A percentile compares a stretch with the other conserved stretches of the same genome.
Evolutionary conservation across 2,113 vertebrate species (phyloP).

Genomic region (Pterocles burchelli): DNA sequence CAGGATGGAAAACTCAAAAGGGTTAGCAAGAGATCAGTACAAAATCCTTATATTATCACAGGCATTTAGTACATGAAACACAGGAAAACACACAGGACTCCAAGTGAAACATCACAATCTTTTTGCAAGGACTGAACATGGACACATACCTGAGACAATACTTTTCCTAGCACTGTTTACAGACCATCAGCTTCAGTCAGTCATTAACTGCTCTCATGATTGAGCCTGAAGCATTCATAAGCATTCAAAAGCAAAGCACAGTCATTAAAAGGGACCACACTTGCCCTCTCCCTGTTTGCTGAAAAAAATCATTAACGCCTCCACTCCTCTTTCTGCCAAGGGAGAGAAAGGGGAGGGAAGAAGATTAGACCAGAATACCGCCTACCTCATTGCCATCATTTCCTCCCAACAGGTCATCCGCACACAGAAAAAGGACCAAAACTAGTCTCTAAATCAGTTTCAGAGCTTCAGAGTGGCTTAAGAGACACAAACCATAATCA

Average conservation of each 20-base stretch:
- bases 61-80: background rate
- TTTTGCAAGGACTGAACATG: background rate
- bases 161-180: background rate
- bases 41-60: background rate
- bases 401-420: background rate
- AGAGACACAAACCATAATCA: background rate
- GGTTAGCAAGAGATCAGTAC: background rate
- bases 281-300: background rate
- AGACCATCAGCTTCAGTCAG: background rate
- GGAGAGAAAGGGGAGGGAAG: background rate
- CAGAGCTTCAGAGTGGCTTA: background rate
- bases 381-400: background rate
- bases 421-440: background rate
- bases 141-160: background rate
- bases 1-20: background rate
- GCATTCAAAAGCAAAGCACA: conserved; percentile 11
- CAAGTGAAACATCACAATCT: background rate
- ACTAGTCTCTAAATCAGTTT: background rate
- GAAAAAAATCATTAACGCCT: background rate
- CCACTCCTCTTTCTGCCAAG: background rate
- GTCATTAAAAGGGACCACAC: background rate
- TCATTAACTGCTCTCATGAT: background rate
- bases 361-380: background rate
- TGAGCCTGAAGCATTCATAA: conserved; percentile 2
- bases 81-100: background rate